Percentiles rank a stretch among this genome's conserved stretches.
phyloP scores from a whole-genome alignment of 2,797 vertebrate genomes.

The Microtus agrestis region DNA sequence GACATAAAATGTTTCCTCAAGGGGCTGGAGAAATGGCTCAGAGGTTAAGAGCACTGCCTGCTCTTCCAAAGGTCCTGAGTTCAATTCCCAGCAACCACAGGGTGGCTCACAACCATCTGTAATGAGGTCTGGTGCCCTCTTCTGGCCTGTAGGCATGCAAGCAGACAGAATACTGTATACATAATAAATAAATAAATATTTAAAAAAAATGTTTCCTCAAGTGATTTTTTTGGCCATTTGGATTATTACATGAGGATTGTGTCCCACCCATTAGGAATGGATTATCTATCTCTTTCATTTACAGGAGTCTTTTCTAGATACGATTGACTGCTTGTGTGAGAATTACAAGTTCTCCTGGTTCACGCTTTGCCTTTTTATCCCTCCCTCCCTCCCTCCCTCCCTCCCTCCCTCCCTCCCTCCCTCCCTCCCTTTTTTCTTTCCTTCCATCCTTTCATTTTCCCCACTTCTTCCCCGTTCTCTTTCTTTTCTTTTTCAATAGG shows the following conservation, averaged over 20 bases:
- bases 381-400: neutral
- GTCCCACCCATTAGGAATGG: neutral
- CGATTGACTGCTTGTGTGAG: neutral
- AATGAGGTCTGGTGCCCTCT: too few species aligned
- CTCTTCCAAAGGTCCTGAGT: too few species aligned
- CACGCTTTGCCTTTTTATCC: neutral
- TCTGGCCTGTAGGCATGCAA: too few species aligned
- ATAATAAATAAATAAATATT: too few species aligned
- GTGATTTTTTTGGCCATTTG: neutral
- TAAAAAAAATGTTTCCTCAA: neutral
- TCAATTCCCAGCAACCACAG: too few species aligned
- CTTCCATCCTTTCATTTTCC: neutral
- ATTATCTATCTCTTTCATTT: neutral
- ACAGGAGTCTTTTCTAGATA: neutral
- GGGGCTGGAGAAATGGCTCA: too few species aligned
- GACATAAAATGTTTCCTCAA: neutral
- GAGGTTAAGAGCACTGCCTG: too few species aligned
- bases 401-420: accelerated
- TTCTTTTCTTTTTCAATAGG: neutral
- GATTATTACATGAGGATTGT: neutral
- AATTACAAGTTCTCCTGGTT: neutral
- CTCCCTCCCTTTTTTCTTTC: too few species aligned
- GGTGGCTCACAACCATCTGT: too few species aligned
- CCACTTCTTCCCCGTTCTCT: accelerated
- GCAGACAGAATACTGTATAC: too few species aligned